Evolutionary conservation across 1,140 invertebrate genomes (phyloP), one percentile per base, ranked within the genome.

Genomic region (Pemphigus obesinymphae): DNA sequence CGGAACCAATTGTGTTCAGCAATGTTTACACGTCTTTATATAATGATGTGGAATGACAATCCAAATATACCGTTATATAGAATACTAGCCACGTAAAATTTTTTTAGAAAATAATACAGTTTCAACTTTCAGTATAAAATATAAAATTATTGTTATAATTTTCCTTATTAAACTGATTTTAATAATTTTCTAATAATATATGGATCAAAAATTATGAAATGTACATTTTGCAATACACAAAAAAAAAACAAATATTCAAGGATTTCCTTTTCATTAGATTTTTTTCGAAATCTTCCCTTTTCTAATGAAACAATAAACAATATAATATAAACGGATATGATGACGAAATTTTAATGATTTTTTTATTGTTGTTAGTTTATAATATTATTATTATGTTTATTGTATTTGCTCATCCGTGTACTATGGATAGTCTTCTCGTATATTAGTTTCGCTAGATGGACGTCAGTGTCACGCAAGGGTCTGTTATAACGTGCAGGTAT

Each of bases 1-100:
- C 55, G 76, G 55, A 80, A 80, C 76, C 45, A n/a, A 80, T 80
- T 80, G 76, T 63, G 37, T 80, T 73, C 53, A 80, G 55, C 55
- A 43, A 80, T 80, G 55, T 80, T 80, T 61, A 80, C 76, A 63
- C 7, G 76, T 20, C 37, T 58, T 37, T 37, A 76, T 43, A 61
- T 40, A 17, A 63, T 31, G 76, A 45, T 80, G n/a, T 5, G 37
- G 37, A 80, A 61, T 63, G 76, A 80, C 50, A 80, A 80, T 29
- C 53, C 40, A 3, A 29, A 61, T 13, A 45, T 61, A 63, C 76
- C 76, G 55, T 73, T 73, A 73, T 23, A 70, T 43, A 50, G 20
- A 50, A 50, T 31, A 73, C 4, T 8, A n/a, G n/a, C n/a, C n/a
- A n/a, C n/a, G 13, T 73, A 8, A 20, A 73, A 26, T 34, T 50